Evolutionary conservation across 2,797 vertebrate genomes (phyloP).

Genomic region (Enteromius fasciolatus): DNA sequence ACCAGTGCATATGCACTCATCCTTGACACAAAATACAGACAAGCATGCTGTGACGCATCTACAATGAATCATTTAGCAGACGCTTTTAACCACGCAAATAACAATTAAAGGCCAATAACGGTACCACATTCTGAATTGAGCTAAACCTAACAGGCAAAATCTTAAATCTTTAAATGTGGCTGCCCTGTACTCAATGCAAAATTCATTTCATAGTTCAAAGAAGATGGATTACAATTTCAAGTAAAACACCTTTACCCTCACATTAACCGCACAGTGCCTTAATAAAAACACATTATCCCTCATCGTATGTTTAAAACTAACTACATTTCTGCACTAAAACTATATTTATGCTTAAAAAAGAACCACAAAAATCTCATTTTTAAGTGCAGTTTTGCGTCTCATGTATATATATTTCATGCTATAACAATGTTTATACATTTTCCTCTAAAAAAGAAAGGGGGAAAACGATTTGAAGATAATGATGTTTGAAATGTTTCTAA

Average conservation of each 20-base stretch:
- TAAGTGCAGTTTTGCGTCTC: too few species aligned
- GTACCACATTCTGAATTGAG: neutral
- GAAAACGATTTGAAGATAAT: neutral
- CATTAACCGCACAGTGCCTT: neutral
- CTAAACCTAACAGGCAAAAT: neutral
- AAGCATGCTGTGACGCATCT: neutral
- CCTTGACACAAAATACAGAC: neutral
- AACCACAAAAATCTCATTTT: neutral
- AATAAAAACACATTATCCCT: neutral
- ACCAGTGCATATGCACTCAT: neutral
- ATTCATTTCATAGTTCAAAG: neutral
- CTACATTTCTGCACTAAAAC: neutral
- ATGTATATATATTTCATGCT: neutral
- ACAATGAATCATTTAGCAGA: slow-evolving; percentile 8
- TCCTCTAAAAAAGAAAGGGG: neutral
- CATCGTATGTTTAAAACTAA: neutral
- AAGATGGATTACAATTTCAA: neutral
- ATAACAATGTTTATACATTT: neutral
- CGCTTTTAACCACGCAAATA: neutral
- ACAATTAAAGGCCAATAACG: neutral
- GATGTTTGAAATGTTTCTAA: neutral
- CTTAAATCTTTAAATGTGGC: too few species aligned
- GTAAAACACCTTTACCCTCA: neutral
- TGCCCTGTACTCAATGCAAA: neutral
- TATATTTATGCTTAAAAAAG: neutral